phyloP scores from a whole-genome alignment of 1,140 invertebrate genomes.

The Cotesia chilonis region DNA sequence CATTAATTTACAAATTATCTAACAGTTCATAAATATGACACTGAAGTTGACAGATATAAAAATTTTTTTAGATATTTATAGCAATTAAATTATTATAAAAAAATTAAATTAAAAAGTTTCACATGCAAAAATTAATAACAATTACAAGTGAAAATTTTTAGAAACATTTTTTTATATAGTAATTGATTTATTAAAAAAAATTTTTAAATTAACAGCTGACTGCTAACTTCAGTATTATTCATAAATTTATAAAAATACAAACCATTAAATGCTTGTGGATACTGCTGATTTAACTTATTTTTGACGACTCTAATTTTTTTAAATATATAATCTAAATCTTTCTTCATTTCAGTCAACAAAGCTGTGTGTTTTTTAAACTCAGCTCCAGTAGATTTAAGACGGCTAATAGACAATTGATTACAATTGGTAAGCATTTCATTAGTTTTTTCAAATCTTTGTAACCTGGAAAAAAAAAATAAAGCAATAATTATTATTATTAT shows the following conservation, averaged over 20 bases:
- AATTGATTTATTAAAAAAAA: no score
- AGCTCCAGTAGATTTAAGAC: slow-evolving; percentile 80
- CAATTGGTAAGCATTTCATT: slow-evolving; percentile 98
- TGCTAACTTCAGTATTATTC: no score
- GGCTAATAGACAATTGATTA: slow-evolving; percentile 83
- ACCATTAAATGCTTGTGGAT: slow-evolving; percentile 84
- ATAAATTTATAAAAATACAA: slow-evolving; percentile 36
- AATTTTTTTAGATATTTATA: not conserved
- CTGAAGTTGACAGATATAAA: no score
- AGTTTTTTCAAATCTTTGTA: slow-evolving; percentile 95
- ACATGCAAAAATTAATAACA: no score
- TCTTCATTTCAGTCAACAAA: slow-evolving; percentile 80
- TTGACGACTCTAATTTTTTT: slow-evolving; percentile 81
- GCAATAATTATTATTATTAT: slow-evolving; percentile 21
- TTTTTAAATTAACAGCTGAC: no score
- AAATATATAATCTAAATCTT: slow-evolving; percentile 80
- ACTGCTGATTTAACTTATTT: slow-evolving; percentile 82
- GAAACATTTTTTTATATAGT: no score
- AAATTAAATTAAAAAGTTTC: no score
- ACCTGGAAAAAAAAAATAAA: slow-evolving; percentile 70
- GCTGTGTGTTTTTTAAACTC: slow-evolving; percentile 92
- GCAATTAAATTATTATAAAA: no score
- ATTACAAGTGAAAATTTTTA: no score
- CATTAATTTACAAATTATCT: no score
- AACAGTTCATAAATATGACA: no score